Conservation (phyloP, 2,113 vertebrate species). For the Cyrtonyx montezumae region DNA sequence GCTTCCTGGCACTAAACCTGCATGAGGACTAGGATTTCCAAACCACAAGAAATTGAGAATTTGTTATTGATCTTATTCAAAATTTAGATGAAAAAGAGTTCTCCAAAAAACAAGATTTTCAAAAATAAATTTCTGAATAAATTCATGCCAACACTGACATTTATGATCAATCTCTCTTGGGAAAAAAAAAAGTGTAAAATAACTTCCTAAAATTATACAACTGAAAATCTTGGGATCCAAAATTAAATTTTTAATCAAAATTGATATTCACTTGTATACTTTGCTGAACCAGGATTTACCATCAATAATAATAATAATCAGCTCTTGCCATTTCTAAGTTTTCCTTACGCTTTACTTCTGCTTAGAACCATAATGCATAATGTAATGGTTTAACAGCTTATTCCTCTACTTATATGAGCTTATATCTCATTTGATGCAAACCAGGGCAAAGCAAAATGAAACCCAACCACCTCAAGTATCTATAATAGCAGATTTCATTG, state of each 20-base stretch:
- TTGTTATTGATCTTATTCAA: not conserved
- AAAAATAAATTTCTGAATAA: constrained; percentile 28
- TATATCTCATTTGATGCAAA: not conserved
- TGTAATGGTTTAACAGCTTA: not conserved
- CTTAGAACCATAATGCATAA: not conserved
- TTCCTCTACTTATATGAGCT: not conserved
- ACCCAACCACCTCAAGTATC: not conserved
- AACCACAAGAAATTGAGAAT: not conserved
- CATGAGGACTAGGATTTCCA: constrained; percentile 15
- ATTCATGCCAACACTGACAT: not conserved
- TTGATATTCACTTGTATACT: not conserved
- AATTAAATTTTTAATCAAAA: not conserved
- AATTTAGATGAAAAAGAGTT: not conserved
- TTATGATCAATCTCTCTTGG: not conserved
- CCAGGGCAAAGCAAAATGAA: not conserved
- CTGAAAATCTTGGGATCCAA: not conserved
- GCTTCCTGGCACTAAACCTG: constrained; percentile 13
- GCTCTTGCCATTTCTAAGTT: not conserved
- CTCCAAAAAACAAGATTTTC: not conserved
- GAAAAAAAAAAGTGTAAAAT: not conserved
- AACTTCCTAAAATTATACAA: not conserved
- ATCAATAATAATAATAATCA: not conserved
- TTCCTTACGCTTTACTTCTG: not conserved
- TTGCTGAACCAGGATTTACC: not conserved
- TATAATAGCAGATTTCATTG: not conserved